Conservation (phyloP, 2,113 vertebrate species). For the Bos javanicus region DNA sequence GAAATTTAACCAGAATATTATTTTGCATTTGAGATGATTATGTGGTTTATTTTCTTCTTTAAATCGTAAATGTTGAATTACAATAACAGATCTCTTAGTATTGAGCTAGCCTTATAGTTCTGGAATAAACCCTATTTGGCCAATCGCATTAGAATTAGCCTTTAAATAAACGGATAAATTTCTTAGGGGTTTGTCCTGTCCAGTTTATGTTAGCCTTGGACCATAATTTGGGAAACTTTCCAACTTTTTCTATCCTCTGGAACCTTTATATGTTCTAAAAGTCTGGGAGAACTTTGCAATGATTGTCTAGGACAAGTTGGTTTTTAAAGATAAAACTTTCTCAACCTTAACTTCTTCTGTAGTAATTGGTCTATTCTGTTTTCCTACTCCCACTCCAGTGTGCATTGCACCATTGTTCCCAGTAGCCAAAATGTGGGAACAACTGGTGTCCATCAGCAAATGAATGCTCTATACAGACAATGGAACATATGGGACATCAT, state of each 20-base stretch:
- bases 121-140: background rate
- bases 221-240: background rate
- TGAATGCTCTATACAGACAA: background rate
- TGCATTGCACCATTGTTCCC: background rate
- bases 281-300: background rate
- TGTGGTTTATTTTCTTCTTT: background rate
- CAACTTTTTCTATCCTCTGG: background rate
- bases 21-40: background rate
- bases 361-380: background rate
- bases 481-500: background rate
- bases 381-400: background rate
- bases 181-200: background rate
- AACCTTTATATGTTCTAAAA: background rate
- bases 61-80: background rate
- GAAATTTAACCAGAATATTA: background rate
- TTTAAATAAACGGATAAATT: background rate
- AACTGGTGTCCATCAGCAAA: background rate
- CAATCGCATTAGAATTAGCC: background rate
- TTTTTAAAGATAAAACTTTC: background rate
- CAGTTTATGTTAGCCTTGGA: background rate
- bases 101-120: background rate
- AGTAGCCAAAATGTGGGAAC: background rate
- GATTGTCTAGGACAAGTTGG: background rate
- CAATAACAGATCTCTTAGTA: background rate
- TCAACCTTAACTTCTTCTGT: background rate